Evolutionary conservation across 2,888 invertebrate genomes (phyloP).

Genomic region (Rhaphigaster nebulosa): DNA sequence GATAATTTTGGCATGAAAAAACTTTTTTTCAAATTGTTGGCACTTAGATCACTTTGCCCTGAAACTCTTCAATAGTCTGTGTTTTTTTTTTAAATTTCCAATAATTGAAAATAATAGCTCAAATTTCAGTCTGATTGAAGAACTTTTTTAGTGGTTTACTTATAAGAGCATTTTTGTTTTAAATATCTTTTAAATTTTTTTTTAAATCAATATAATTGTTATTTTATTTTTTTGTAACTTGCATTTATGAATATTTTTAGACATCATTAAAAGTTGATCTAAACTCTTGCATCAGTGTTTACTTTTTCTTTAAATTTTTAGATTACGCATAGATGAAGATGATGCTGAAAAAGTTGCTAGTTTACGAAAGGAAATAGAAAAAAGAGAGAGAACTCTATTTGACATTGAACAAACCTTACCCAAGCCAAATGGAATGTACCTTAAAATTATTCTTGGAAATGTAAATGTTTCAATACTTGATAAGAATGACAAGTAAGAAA

Average conservation of each 20-base stretch:
- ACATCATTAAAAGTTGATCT: background rate
- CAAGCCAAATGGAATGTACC: conserved; percentile 91
- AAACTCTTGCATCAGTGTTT: too few relatives aligned
- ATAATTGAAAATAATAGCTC: too few relatives aligned
- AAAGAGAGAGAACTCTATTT: conserved; percentile 86
- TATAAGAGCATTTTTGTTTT: background rate
- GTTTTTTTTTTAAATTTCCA: too few relatives aligned
- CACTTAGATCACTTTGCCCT: too few relatives aligned
- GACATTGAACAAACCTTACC: conserved; percentile 96
- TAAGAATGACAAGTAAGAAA: conserved; percentile 92
- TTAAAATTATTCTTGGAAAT: conserved; percentile 95
- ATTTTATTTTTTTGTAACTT: background rate
- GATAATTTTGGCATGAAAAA: too few relatives aligned
- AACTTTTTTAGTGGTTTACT: too few relatives aligned
- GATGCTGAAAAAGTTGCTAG: conserved; percentile 67
- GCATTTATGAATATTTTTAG: background rate
- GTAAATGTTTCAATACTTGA: conserved; percentile 98
- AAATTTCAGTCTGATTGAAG: too few relatives aligned
- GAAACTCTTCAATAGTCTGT: too few relatives aligned
- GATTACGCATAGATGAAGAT: conserved; percentile 67
- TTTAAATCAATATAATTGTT: background rate
- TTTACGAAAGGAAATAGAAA: conserved; percentile 83
- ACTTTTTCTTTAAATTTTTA: conserved; percentile 64
- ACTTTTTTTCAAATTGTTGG: too few relatives aligned
- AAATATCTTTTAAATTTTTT: background rate